A percentile compares a stretch with the other conserved stretches of the same genome.
phyloP scores from a whole-genome alignment of 2,888 invertebrate species.

The Drosophila robusta region DNA sequence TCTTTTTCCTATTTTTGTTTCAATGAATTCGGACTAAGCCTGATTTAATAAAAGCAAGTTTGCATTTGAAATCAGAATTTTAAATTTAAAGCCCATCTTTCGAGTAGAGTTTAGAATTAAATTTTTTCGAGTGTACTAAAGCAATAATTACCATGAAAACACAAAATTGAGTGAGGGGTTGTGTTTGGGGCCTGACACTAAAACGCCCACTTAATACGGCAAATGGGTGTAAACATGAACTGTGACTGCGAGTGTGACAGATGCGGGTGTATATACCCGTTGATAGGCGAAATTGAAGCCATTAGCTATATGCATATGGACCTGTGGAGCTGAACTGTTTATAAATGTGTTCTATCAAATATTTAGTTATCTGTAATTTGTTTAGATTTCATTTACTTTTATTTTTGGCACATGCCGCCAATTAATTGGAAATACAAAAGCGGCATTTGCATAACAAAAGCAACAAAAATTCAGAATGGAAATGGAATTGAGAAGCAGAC shows the following conservation, averaged over 20 bases:
- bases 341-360: slow-evolving; percentile 6
- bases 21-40: no score
- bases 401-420: slow-evolving; percentile 65
- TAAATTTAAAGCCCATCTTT: no score
- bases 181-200: slow-evolving; percentile 22
- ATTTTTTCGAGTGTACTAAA: slow-evolving; percentile 16
- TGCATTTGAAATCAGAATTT: no score
- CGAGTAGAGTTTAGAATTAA: background rate
- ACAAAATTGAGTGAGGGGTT: slow-evolving; percentile 31
- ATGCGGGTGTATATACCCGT: slow-evolving; percentile 28
- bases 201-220: slow-evolving; percentile 55
- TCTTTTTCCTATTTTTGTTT: no score
- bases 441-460: slow-evolving; percentile 59
- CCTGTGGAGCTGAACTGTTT: background rate
- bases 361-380: slow-evolving; percentile 46
- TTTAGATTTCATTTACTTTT: slow-evolving; percentile 20
- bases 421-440: slow-evolving; percentile 57
- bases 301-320: background rate
- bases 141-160: slow-evolving; percentile 68
- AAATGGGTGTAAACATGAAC: slow-evolving; percentile 51
- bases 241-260: slow-evolving; percentile 39
- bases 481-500: background rate
- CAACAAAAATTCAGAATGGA: slow-evolving; percentile 16
- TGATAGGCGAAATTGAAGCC: slow-evolving; percentile 28
- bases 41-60: no score